phyloP scores from a whole-genome alignment of 2,888 invertebrate genomes.

The Agonopterix subpropinquella region DNA sequence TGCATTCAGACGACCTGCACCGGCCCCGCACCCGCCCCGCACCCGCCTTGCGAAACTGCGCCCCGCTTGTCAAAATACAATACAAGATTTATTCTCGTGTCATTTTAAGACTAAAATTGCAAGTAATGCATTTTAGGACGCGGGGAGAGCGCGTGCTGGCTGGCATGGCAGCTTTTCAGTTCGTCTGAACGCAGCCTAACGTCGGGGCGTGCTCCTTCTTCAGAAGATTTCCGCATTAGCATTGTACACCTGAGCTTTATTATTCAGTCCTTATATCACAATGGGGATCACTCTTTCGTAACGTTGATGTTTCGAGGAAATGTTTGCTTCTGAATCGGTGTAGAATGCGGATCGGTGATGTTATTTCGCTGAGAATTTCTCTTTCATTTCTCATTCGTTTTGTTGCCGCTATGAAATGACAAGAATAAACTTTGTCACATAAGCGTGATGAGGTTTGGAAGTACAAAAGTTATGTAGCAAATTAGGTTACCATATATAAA shows the following conservation, averaged over 20 bases:
- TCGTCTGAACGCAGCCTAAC: too few relatives aligned
- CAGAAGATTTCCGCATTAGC: conserved; percentile 22
- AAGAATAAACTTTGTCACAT: too few relatives aligned
- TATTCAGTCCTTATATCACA: conserved; percentile 29
- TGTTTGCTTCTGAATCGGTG: conserved; percentile 9
- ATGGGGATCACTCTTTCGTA: conserved; percentile 23
- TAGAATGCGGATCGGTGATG: conserved; percentile 10
- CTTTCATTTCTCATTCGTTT: not conserved
- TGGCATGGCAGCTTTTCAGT: too few relatives aligned
- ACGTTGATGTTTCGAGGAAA: conserved; percentile 12
- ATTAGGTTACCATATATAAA: not conserved
- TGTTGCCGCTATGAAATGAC: not conserved
- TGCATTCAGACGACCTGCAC: too few relatives aligned
- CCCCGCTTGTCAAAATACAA: too few relatives aligned
- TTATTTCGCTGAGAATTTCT: not conserved
- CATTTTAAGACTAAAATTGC: too few relatives aligned
- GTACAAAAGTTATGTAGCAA: not conserved
- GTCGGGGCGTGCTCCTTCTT: conserved; percentile 13
- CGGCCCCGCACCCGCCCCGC: too few relatives aligned
- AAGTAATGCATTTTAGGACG: too few relatives aligned
- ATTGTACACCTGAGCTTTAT: conserved; percentile 33
- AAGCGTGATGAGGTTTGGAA: too few relatives aligned
- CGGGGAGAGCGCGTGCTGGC: too few relatives aligned
- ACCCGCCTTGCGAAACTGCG: too few relatives aligned
- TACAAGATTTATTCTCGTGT: too few relatives aligned